phyloP scores from a whole-genome alignment of 1,140 invertebrate species.

The Trichonephila clavata region DNA sequence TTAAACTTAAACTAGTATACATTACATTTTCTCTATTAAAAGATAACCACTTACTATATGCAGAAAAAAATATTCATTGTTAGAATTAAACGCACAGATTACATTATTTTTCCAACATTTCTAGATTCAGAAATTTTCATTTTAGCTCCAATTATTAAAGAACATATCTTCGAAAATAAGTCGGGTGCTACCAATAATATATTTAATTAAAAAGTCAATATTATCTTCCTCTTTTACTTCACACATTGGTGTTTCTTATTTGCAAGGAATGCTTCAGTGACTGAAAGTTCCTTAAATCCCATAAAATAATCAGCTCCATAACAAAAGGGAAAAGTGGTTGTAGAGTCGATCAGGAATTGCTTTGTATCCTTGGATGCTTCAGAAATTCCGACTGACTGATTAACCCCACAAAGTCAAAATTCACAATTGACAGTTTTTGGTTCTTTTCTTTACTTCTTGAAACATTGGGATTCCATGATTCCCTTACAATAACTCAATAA shows the following conservation, averaged over 20 bases:
- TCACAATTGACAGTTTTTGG: neutral
- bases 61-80: conserved; percentile 10
- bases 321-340: neutral
- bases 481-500: neutral
- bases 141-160: too few species aligned
- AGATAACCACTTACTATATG: neutral
- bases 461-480: neutral
- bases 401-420: neutral
- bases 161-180: too few species aligned
- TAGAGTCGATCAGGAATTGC: neutral
- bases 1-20: neutral
- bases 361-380: neutral
- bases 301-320: neutral
- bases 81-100: neutral
- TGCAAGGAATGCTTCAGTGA: neutral
- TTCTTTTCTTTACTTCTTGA: conserved; percentile 5
- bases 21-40: neutral
- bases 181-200: too few species aligned
- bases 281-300: neutral
- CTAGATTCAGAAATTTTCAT: neutral
- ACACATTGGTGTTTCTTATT: neutral
- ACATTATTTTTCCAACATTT: neutral
- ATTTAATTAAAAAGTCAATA: neutral
- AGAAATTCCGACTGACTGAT: neutral
- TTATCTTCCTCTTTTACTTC: neutral